A percentile compares a stretch with the other conserved stretches of the same genome.
Evolutionary conservation across 2,888 invertebrate species (phyloP).

Genomic region (Cephonodes hylas): DNA sequence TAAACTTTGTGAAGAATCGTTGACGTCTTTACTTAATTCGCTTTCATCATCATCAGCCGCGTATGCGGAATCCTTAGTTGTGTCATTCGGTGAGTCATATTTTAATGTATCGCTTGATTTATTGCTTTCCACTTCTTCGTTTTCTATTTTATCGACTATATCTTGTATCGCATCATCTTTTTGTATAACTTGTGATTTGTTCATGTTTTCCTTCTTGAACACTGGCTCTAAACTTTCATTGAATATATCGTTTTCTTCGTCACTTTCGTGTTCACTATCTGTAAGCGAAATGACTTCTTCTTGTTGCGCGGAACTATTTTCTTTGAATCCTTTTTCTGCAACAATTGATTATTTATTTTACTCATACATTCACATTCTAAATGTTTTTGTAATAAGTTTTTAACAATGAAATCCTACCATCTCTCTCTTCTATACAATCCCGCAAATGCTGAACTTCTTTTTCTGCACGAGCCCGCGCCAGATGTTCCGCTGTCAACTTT

Average conservation of each 20-base stretch:
- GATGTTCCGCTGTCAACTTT: conserved; percentile 46
- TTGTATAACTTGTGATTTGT: conserved; percentile 37
- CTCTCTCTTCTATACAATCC: conserved; percentile 62
- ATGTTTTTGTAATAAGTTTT: no score
- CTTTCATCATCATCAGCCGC: conserved; percentile 29
- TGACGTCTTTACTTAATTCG: conserved; percentile 15
- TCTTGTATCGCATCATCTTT: conserved; percentile 22
- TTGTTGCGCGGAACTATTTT: conserved; percentile 23
- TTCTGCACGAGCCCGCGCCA: conserved; percentile 52
- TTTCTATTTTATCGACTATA: conserved; percentile 11
- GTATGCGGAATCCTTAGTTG: conserved; percentile 17
- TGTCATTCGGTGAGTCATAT: conserved; percentile 22
- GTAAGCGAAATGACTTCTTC: conserved; percentile 41
- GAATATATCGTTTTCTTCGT: conserved; percentile 43
- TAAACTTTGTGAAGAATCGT: not conserved
- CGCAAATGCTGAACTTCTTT: conserved; percentile 59
- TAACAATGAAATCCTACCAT: conserved; percentile 39
- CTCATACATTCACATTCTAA: no score
- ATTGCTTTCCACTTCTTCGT: conserved; percentile 31
- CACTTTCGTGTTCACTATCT: conserved; percentile 50
- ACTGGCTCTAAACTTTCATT: conserved; percentile 66
- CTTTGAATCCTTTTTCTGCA: conserved; percentile 53
- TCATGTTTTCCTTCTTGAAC: conserved; percentile 54
- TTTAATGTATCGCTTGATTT: conserved; percentile 38
- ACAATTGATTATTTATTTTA: conserved; percentile 20